phyloP scores from a whole-genome alignment of 30 jellyfish, hydroid and myxozoan species.

The Turritopsis rubra region DNA sequence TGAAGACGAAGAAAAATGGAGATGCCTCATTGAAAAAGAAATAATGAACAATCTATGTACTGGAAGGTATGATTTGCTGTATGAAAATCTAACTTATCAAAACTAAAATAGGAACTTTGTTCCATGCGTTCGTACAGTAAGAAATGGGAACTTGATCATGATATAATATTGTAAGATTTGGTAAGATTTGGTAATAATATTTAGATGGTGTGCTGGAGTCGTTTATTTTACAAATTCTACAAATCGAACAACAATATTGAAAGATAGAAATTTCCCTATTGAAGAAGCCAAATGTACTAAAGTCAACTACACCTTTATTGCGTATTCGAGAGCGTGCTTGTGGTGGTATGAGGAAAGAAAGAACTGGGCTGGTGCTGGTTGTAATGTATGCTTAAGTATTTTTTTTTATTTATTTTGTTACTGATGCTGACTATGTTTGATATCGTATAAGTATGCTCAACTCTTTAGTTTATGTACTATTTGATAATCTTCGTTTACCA shows the following conservation, averaged over 20 bases:
- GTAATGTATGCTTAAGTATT: constrained; percentile 61
- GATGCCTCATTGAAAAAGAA: constrained; percentile 7
- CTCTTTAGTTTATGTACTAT: no score
- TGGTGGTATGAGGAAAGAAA: constrained; percentile 39
- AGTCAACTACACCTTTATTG: constrained; percentile 38
- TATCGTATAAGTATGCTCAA: no score
- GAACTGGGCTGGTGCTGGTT: constrained; percentile 51
- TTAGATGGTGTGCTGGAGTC: constrained; percentile 35
- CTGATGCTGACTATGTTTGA: background rate
- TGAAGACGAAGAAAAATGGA: constrained; percentile 30
- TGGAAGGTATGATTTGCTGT: constrained; percentile 32
- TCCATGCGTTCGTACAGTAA: no score
- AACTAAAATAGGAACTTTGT: no score
- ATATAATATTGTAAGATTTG: no score
- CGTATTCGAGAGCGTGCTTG: constrained; percentile 65
- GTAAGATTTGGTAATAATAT: no score
- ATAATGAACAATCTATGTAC: constrained; percentile 9
- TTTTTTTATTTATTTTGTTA: background rate
- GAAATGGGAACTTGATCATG: no score
- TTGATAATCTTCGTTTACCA: no score
- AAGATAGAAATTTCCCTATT: background rate
- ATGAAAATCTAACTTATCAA: no score
- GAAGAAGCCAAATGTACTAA: constrained; percentile 23
- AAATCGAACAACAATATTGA: constrained; percentile 2
- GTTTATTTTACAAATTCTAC: constrained; percentile 16